These are phyloP conservation scores for Heliconius hermathena DNA, from an alignment of 1,140 invertebrate species.

Conservation along the genomic window DNA sequence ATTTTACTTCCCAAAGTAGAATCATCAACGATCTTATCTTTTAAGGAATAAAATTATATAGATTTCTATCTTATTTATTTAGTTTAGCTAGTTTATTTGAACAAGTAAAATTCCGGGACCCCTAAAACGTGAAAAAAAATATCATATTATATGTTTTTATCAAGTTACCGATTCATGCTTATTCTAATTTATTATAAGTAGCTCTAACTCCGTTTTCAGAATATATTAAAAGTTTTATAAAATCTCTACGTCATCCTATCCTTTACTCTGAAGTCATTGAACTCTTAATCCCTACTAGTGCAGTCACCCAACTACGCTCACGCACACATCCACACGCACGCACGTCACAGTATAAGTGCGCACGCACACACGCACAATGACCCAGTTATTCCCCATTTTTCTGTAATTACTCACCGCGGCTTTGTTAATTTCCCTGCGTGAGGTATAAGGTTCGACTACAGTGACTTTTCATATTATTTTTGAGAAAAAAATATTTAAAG, in stretches of 20 bases:
- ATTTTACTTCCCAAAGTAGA: no score
- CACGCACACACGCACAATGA: conserved; percentile 65
- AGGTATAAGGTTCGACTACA: conserved; percentile 43
- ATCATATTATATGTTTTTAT: no score
- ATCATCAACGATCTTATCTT: no score
- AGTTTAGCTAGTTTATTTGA: no score
- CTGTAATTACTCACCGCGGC: conserved; percentile 72
- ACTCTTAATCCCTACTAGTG: conserved; percentile 48
- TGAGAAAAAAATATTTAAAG: background rate
- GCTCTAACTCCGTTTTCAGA: background rate
- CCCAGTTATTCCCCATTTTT: conserved; percentile 75
- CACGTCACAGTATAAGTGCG: conserved; percentile 40
- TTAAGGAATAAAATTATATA: no score
- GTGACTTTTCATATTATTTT: conserved; percentile 31
- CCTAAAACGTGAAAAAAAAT: no score
- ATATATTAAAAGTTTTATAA: background rate
- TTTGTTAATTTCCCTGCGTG: conserved; percentile 57
- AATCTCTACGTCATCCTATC: conserved; percentile 27
- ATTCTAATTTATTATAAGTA: background rate
- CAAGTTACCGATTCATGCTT: no score
- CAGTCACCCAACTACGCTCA: conserved; percentile 36
- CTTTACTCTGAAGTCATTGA: conserved; percentile 42
- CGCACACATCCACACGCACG: conserved; percentile 62
- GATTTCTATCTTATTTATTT: no score
- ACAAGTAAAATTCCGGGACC: no score